Base-by-base conservation (phyloP, 2,888 invertebrate genomes). In the Nomada fucata region DNA sequence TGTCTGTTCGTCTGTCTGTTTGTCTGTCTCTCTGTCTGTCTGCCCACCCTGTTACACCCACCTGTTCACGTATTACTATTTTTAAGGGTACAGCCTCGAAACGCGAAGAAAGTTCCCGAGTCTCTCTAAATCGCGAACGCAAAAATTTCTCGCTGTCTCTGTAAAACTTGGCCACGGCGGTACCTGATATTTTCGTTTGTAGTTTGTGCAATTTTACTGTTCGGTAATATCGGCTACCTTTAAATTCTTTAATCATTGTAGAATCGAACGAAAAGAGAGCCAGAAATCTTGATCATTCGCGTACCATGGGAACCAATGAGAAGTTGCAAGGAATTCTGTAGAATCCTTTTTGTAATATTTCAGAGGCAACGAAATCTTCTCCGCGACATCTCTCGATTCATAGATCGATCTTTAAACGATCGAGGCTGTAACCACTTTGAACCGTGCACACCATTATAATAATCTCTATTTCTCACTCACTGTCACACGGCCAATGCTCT, bases 401-500 rank as follows among this genome's bases (percentile, higher is more conserved):
- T 36, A 20, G 47, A 73, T 64, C 71, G 55, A 42, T 0, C 5
- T 36, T 36, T 42, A 55, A 67, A 55, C 44, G 53, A 80, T 79
- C 83, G 77, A 87, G 84, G 81, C 78, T 88, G 89, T 82, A 73
- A 77, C 70, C 68, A 52, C 42, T 69, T 72, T 77, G 64, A 87
- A 91, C 87, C 86, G 89, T 92, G 91, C 92, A 92, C 92, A 91
- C 84, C 84, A 87, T 88, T 79, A 84, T 86, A 86, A 85, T 85
- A 86, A 85, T 88, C 82, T 89, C 78, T 90, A 88, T 90, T 88
- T 90, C 88, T 93, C 91, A 91, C 87, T 90, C 89, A 91, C 91
- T 92, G 86, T 89, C 91, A 92, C 93, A 93, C 92, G 90, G 91
- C 91, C 90, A 92, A 93, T 93, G 93, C 93, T 93, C 93, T 93